A percentile compares a stretch with the other conserved stretches of the same genome.
These are phyloP conservation scores for Cotesia congregata DNA, from an alignment of 2,888 invertebrate genomes.

Conservation along the genomic window DNA sequence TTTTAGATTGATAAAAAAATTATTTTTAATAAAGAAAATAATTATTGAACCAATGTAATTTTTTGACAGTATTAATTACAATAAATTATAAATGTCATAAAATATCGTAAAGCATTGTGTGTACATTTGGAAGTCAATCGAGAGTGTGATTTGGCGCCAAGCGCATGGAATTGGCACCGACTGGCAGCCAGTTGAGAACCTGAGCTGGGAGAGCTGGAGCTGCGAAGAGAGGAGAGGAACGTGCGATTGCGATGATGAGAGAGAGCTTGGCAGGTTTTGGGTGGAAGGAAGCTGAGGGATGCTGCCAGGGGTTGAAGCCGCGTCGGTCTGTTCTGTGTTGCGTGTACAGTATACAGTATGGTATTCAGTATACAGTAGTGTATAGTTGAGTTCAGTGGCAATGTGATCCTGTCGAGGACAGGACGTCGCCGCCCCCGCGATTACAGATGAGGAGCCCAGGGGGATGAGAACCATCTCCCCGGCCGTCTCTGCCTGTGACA, in stretches of 20 bases:
- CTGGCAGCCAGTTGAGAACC: constrained; percentile 43
- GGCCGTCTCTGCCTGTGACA: constrained; percentile 68
- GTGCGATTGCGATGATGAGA: background rate
- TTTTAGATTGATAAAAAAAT: too few relatives aligned
- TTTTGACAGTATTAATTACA: too few relatives aligned
- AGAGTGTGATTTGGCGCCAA: constrained; percentile 60
- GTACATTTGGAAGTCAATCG: constrained; percentile 31
- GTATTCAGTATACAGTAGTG: constrained; percentile 41
- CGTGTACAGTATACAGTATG: constrained; percentile 34
- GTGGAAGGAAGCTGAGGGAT: background rate
- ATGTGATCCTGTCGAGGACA: constrained; percentile 70
- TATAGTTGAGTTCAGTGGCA: constrained; percentile 61
- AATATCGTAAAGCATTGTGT: background rate
- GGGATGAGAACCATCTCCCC: constrained; percentile 59
- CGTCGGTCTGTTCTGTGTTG: constrained; percentile 22
- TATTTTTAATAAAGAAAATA: too few relatives aligned
- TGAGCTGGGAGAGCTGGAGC: too few relatives aligned
- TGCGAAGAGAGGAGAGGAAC: constrained; percentile 41
- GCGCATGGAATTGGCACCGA: constrained; percentile 59
- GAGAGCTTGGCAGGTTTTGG: background rate
- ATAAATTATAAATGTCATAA: too few relatives aligned
- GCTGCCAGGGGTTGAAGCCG: constrained; percentile 7
- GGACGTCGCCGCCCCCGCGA: constrained; percentile 70
- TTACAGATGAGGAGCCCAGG: constrained; percentile 64
- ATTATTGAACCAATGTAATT: too few relatives aligned